A percentile compares a stretch with the other conserved stretches of the same genome.
phyloP scores from a whole-genome alignment of 1,140 invertebrate species.

The Hypsibius dujardini region DNA sequence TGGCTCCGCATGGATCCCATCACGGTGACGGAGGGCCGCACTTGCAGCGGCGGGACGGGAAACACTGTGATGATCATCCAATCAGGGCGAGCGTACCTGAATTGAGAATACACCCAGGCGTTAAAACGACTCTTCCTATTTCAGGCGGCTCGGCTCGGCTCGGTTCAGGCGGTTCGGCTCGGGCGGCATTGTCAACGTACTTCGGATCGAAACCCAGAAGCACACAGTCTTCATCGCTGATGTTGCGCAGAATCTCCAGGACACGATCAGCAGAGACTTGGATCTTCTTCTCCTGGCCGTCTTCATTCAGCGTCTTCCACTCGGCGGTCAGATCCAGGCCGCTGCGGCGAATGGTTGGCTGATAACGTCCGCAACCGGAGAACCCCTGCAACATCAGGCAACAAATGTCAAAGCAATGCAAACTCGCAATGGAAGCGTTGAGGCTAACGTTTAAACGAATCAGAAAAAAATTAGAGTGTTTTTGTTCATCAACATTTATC shows the following conservation, averaged over 20 bases:
- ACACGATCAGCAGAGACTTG: constrained; percentile 77
- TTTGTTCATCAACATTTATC: too few relatives aligned
- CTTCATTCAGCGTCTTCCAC: constrained; percentile 96
- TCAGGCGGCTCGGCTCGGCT: too few relatives aligned
- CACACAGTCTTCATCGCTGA: constrained; percentile 88
- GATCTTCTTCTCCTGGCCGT: constrained; percentile 89
- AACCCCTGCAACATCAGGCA: constrained; percentile 21
- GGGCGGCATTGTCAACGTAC: constrained; percentile 10
- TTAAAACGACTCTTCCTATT: too few relatives aligned
- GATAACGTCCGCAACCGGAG: constrained; percentile 80
- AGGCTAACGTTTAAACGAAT: neutral
- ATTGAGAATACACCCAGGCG: too few relatives aligned
- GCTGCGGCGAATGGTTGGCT: constrained; percentile 68
- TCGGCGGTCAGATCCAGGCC: constrained; percentile 84
- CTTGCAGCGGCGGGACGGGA: constrained; percentile 80
- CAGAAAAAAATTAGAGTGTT: too few relatives aligned
- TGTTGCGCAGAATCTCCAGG: constrained; percentile 88
- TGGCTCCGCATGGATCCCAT: constrained; percentile 94
- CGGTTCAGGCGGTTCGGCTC: too few relatives aligned
- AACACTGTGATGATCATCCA: constrained; percentile 98
- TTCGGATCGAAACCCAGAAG: constrained; percentile 88
- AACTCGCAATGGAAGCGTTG: neutral
- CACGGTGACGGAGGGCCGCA: constrained; percentile 92
- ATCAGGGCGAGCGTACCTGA: constrained; percentile 70
- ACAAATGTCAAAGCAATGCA: too few relatives aligned